A percentile compares a stretch with the other conserved stretches of the same genome.
Conservation (phyloP, 2,797 vertebrate genomes). For the Choloepus didactylus region DNA sequence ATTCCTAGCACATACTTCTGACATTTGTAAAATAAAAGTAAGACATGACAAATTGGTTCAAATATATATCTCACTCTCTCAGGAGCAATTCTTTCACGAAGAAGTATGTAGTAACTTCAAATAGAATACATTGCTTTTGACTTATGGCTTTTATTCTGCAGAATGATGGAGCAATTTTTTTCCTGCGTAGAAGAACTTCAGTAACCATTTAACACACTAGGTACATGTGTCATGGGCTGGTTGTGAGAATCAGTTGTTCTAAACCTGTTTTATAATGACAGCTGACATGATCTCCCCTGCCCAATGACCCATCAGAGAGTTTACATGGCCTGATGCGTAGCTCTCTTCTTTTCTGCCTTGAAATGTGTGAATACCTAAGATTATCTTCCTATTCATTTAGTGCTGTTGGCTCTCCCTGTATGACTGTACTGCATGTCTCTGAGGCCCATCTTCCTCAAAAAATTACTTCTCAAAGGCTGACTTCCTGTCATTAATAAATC, state of each 20-base stretch:
- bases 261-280: background rate
- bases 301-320: background rate
- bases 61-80: background rate
- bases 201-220: background rate
- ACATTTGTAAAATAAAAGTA: constrained; percentile 55
- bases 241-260: background rate
- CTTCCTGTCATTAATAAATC: background rate
- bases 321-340: background rate
- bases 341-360: background rate
- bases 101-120: background rate
- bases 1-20: constrained; percentile 18
- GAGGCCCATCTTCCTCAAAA: background rate
- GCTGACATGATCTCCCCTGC: background rate
- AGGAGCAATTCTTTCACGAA: background rate
- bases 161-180: background rate
- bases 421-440: background rate
- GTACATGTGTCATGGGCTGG: background rate
- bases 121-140: background rate
- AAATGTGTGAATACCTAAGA: background rate
- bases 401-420: background rate
- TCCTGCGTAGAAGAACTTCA: background rate
- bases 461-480: background rate
- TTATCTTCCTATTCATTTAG: background rate
- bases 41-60: constrained; percentile 7
- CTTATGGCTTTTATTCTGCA: background rate